A percentile compares a stretch with the other conserved stretches of the same genome.
Conservation (phyloP, 2,888 invertebrate species). For the Galeruca laticollis region DNA sequence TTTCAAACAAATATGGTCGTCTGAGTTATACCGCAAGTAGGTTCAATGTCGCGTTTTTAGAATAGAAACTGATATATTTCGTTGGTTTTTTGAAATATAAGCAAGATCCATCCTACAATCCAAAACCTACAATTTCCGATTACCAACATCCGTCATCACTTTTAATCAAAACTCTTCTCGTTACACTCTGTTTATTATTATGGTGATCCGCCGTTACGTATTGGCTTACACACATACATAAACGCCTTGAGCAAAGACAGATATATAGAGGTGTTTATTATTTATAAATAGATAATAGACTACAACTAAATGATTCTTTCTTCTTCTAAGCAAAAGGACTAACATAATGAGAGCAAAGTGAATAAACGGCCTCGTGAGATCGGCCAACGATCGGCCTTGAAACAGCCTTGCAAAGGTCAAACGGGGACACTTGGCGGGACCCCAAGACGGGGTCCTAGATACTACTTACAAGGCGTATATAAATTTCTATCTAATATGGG, state of each 20-base stretch:
- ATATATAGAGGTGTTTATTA: constrained; percentile 7
- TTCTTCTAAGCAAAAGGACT: constrained; percentile 24
- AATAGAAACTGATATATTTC: too few relatives aligned
- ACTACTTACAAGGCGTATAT: constrained; percentile 23
- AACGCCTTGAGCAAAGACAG: neutral
- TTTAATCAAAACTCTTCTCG: neutral
- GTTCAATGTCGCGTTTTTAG: too few relatives aligned
- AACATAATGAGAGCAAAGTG: constrained; percentile 62
- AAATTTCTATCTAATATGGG: neutral
- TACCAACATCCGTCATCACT: neutral
- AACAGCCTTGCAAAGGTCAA: constrained; percentile 67
- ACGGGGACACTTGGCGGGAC: constrained; percentile 52
- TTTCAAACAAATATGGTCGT: too few relatives aligned
- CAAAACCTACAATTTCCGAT: neutral
- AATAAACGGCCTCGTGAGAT: constrained; percentile 62
- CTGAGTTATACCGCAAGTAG: too few relatives aligned
- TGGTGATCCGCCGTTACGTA: neutral
- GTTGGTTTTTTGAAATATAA: too few relatives aligned
- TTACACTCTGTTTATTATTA: neutral
- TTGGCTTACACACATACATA: neutral
- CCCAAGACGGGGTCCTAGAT: constrained; percentile 38
- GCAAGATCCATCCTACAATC: too few relatives aligned
- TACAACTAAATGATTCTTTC: constrained; percentile 17
- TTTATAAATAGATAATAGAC: constrained; percentile 9
- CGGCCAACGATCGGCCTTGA: constrained; percentile 68